Conservation (phyloP, 2,888 invertebrate genomes). For the Pyralis farinalis region DNA sequence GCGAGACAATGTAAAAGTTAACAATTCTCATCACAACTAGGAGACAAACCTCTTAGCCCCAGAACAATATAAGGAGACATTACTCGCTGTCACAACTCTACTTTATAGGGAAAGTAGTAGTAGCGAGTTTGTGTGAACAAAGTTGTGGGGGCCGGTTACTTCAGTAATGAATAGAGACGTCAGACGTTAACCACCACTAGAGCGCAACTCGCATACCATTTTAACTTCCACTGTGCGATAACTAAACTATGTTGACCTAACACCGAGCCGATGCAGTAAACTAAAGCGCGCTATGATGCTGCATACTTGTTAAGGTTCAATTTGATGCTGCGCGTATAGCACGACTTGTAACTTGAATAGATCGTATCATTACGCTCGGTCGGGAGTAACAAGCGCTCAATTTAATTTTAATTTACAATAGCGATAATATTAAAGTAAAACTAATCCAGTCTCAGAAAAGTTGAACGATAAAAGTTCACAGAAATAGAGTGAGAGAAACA, state of each 20-base stretch:
- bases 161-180: conserved; percentile 76
- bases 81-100: conserved; percentile 78
- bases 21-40: conserved; percentile 70
- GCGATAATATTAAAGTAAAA: conserved; percentile 56
- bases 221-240: conserved; percentile 46
- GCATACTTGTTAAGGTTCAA: conserved; percentile 32
- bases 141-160: conserved; percentile 67
- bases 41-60: conserved; percentile 77
- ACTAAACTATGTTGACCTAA: conserved; percentile 51
- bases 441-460: conserved; percentile 57
- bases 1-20: conserved; percentile 62
- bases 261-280: conserved; percentile 37
- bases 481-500: conserved; percentile 36
- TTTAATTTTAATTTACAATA: too few species aligned
- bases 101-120: conserved; percentile 75
- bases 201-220: conserved; percentile 62
- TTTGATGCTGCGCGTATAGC: conserved; percentile 23
- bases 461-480: conserved; percentile 50
- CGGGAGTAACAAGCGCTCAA: conserved; percentile 41
- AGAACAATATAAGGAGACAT: conserved; percentile 78
- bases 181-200: conserved; percentile 62
- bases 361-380: conserved; percentile 46
- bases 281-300: conserved; percentile 31
- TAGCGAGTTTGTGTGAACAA: conserved; percentile 66
- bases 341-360: conserved; percentile 34